Base-by-base conservation (phyloP, 2,797 vertebrate species). In the Euthynnus affinis region DNA sequence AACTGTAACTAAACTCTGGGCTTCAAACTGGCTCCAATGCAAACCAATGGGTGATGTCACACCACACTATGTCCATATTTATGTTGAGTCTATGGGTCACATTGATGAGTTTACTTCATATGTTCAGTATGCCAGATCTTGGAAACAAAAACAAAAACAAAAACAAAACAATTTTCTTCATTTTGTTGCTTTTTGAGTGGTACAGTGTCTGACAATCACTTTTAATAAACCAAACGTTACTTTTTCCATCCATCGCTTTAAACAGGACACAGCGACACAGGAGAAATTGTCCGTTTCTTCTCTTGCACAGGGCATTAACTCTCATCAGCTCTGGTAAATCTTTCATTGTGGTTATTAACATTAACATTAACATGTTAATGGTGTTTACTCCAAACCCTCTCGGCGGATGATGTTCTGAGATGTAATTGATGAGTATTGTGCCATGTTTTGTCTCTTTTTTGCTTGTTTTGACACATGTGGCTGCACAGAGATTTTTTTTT, bases 321-420 rank as follows among this genome's bases (percentile, higher is more conserved):
- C 25, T 25, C 17, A 49, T 71, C 18, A 55, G 22, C 46, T 62
- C 60, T 44, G 37, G 20, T 69, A 63, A 20, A 15, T 62, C 56
- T 51, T 40, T 53, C 17, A 64, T 48, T 32, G 42, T 42, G 64
- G 20, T 65, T 68, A 52, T 74, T 23, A 83, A 69, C 34, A 51
- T 74, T 23, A 83, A 69, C 34, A 51, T 60, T 17, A 29, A 51
- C 32, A 40, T 68, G 52, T 70, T 74, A 63, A 66, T 63, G 18
- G 9, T 77, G 49, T 78, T 75, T 74, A 52, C 71, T 71, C 32
- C 37, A 25, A 25, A 46, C n/a, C 3, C 4, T 59, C 62, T 71
- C 52, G 34, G 42, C 13, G 56, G 32, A 73, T 68, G 48, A 71
- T 34, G 22, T 20, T 14, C 7, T 18, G 22, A 40, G 51, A 3